phyloP scores from a whole-genome alignment of 2,888 invertebrate genomes.

The Chelonus formosanus region DNA sequence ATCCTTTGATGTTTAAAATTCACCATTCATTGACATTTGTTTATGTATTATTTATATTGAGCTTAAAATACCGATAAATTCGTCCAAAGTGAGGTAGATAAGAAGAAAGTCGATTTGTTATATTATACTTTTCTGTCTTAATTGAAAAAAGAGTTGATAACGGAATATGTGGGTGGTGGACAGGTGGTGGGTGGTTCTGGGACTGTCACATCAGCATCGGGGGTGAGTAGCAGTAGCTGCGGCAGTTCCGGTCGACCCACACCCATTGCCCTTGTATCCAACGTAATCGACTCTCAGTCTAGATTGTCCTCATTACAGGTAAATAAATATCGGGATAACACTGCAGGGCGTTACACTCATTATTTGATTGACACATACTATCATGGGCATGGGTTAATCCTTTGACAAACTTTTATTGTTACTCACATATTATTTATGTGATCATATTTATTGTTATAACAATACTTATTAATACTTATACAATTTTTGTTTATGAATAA shows the following conservation, averaged over 20 bases:
- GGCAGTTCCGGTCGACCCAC: constrained; percentile 62
- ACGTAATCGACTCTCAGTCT: constrained; percentile 66
- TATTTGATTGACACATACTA: constrained; percentile 26
- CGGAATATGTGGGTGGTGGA: constrained; percentile 57
- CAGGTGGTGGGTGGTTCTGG: constrained; percentile 67
- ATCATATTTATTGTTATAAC: too few relatives aligned
- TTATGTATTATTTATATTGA: too few relatives aligned
- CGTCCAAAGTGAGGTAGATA: too few relatives aligned
- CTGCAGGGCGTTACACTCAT: constrained; percentile 28
- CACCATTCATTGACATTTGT: too few relatives aligned
- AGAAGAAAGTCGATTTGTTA: neutral
- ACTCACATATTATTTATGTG: neutral
- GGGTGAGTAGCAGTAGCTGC: constrained; percentile 66
- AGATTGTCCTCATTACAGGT: constrained; percentile 61
- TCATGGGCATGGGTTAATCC: constrained; percentile 8
- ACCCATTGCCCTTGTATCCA: constrained; percentile 69
- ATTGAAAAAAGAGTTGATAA: constrained; percentile 41
- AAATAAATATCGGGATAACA: constrained; percentile 52
- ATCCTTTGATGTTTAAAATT: too few relatives aligned
- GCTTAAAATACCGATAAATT: too few relatives aligned
- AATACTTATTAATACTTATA: too few relatives aligned
- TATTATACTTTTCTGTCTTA: neutral
- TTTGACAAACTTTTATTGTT: constrained; percentile 9
- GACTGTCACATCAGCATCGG: constrained; percentile 62
- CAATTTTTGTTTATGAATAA: too few relatives aligned